Evolutionary conservation across 1,140 invertebrate genomes (phyloP).

Genomic region (Drosophila bifasciata): DNA sequence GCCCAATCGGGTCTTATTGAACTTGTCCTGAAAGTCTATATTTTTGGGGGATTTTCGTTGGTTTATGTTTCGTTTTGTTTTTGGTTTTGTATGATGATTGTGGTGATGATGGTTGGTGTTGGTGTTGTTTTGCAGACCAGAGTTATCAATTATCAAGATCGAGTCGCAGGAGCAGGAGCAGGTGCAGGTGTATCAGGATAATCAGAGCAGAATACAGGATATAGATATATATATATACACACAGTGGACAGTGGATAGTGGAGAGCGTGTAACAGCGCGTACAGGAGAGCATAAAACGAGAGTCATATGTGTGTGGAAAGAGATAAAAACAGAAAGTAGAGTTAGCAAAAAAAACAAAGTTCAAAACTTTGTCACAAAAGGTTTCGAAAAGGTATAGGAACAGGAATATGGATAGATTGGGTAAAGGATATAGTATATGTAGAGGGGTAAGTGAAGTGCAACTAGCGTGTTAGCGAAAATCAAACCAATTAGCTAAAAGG

Average conservation of each 20-base stretch:
- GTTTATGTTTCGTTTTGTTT: constrained; percentile 8
- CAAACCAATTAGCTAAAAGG: constrained; percentile 27
- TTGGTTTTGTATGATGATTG: constrained; percentile 27
- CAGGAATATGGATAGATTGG: neutral
- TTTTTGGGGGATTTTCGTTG: constrained; percentile 22
- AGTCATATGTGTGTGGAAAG: constrained; percentile 19
- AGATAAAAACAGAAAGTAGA: constrained; percentile 62
- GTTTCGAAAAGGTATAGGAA: neutral
- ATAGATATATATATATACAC: constrained; percentile 22
- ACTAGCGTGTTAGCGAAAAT: constrained; percentile 28
- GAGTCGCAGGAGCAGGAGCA: no score
- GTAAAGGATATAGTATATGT: neutral
- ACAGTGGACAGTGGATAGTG: constrained; percentile 14
- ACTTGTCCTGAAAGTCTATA: constrained; percentile 71
- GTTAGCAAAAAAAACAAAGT: constrained; percentile 50
- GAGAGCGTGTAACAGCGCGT: constrained; percentile 11
- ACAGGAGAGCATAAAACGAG: constrained; percentile 29
- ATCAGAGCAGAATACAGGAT: constrained; percentile 23
- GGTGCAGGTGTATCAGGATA: no score
- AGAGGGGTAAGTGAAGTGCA: neutral
- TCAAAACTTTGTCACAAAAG: constrained; percentile 1
- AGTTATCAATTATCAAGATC: no score
- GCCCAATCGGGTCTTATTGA: constrained; percentile 70
- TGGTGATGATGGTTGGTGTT: constrained; percentile 26
- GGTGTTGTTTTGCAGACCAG: constrained; percentile 12